Evolutionary conservation across 2,888 invertebrate genomes (phyloP), one percentile per base, ranked within the genome.

Genomic region (Orthosia cruda): DNA sequence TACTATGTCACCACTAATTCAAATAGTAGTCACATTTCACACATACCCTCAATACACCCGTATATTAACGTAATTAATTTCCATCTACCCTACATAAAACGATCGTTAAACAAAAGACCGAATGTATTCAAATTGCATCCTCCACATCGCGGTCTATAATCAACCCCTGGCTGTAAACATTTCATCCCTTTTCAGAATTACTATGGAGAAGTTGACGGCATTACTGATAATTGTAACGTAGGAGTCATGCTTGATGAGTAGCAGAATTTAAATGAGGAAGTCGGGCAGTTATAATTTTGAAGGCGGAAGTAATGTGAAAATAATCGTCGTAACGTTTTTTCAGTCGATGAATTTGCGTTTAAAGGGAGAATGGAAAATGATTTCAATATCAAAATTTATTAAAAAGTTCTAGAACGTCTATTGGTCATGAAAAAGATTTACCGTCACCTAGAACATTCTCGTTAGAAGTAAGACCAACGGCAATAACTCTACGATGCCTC

Each of bases 91-190:
- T 26, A 71, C 64, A 80, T 84, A 71, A 68, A 74, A 68, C 49
- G 59, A 80, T 61, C 64, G 61, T 80, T 64, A 68, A 71, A 80
- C 69, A 63, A 74, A 84, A 80, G 59, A 70, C 74, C 13, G 50
- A 84, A 84, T 84, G 71, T 80, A 81, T 80, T 84, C 84, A 84
- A 84, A 80, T 81, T 81, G 81, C 80, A 81, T 84, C 81, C 64
- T 64, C 64, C 61, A 75, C 49, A 9, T 58, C 47, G 84, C 1
- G 67, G 75, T 68, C 84, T 80, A 71, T 84, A 80, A 74, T 84
- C 71, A 74, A 74, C 49, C 66, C 66, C 32, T 32, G 32, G 49
- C 50, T 59, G 74, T 84, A 84, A 84, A 81, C 75, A 81, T 80
- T 81, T 81, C 67, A 81, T 68, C 64, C 80, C 84, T 67, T 64